Conservation (phyloP, 1,140 invertebrate genomes). For the Hylaeus anthracinus region DNA sequence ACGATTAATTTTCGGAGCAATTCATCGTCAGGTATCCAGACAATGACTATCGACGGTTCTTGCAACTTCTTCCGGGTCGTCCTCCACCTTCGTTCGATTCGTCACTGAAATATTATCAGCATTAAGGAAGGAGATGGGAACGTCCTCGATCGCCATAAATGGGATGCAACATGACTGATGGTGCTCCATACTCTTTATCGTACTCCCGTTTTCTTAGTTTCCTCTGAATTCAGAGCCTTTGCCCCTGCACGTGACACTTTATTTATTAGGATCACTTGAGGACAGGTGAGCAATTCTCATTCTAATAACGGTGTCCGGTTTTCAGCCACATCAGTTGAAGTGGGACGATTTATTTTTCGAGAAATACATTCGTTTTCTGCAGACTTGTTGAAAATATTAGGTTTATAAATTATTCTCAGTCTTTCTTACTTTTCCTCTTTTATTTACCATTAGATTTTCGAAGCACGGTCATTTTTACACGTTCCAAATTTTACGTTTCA, state of each 20-base stretch:
- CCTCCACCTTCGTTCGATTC: background rate
- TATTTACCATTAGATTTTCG: no score
- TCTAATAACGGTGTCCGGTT: background rate
- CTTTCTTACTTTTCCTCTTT: no score
- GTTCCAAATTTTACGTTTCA: no score
- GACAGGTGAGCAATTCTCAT: background rate
- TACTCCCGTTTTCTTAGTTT: background rate
- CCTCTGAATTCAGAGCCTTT: background rate
- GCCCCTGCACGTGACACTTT: slow-evolving; percentile 9
- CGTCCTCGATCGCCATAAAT: slow-evolving; percentile 27
- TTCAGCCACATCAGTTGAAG: background rate
- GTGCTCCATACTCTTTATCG: slow-evolving; percentile 24
- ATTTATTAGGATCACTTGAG: slow-evolving; percentile 5
- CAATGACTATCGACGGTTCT: slow-evolving; percentile 14
- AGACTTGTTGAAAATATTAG: no score
- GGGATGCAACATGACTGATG: slow-evolving; percentile 41
- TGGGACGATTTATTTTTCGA: no score
- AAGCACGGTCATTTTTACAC: no score
- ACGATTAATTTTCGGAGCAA: slow-evolving; percentile 25
- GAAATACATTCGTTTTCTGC: no score
- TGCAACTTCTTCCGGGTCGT: slow-evolving; percentile 17
- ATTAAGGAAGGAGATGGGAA: slow-evolving; percentile 20
- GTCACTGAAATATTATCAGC: slow-evolving; percentile 42
- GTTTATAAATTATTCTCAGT: no score
- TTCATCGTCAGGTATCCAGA: slow-evolving; percentile 13